Evolutionary conservation across 2,888 invertebrate genomes (phyloP), one percentile per base, ranked within the genome.

Genomic region (Hartigia nigra): DNA sequence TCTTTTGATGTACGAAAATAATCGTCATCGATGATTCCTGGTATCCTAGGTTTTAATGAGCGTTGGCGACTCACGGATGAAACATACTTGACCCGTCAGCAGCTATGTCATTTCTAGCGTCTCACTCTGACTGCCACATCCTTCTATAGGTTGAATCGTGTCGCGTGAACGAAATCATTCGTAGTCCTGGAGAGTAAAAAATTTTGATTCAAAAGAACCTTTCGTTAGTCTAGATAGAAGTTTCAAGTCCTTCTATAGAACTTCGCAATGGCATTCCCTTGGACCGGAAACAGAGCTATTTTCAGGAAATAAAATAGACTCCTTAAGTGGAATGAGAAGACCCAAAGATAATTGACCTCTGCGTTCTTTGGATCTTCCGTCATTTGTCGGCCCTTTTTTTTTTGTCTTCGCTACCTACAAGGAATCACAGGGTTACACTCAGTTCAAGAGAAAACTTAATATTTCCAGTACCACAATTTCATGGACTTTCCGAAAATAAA

Each of bases 251-350:
- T 23, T 23, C 23, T 55, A 9, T 14, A 55, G 23, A 55, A 55
- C 23, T 55, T 23, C 23, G 23, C 55, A 5, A 9, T 55, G 55
- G 55, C 23, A 55, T 55, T 55, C 55, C 23, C 55, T 23, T 9
- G 12, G 14, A 35, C 84, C 85, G 85, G 85, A 85, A 85, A 84
- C 81, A 70, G 81, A 83, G 81, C 85, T 85, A 82, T 85, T 86
- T 82, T 85, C 81, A 85, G 84, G 81, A 86, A 86, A 86, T 86
- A 86, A 86, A 86, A 82, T 86, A 84, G 81, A 82, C 84, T 83
- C 81, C 78, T 83, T 80, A 75, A 74, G 75, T 75, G 34, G 39
- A 77, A 70, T 14, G 23, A 72, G 72, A 72, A 23, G 31, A 35
- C 76, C 34, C 70, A 36, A 72, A 78, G 82, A 82, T 86, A 86